These are phyloP conservation scores for Crioceris asparagi DNA, from an alignment of 2,888 invertebrate species.

Conservation along the genomic window DNA sequence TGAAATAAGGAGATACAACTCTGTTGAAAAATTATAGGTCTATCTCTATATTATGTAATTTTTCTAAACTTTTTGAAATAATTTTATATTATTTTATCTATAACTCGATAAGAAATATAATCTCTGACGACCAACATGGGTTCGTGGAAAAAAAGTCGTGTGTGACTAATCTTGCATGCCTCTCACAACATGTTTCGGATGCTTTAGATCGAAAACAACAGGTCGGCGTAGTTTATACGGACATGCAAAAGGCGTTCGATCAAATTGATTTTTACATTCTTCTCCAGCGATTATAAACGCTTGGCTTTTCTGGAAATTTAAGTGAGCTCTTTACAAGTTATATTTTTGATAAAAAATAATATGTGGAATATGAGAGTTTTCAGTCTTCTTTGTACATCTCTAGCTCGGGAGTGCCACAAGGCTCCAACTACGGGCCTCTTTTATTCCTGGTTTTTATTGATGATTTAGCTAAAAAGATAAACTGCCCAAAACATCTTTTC, in stretches of 20 bases:
- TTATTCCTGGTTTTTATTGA: slow-evolving; percentile 5
- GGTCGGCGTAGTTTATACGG: slow-evolving; percentile 15
- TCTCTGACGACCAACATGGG: slow-evolving; percentile 10
- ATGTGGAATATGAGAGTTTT: slow-evolving; percentile 3
- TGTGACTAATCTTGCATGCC: slow-evolving; percentile 15
- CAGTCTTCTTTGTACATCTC: slow-evolving; percentile 1
- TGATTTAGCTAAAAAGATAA: slow-evolving; percentile 2
- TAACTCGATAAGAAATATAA: slow-evolving; percentile 1
- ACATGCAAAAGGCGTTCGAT: slow-evolving; percentile 19
- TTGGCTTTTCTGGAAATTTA: slow-evolving; percentile 4
- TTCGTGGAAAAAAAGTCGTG: slow-evolving; percentile 10
- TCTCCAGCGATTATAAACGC: background rate
- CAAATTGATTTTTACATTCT: slow-evolving; percentile 4
- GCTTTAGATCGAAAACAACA: slow-evolving; percentile 9
- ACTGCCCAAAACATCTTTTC: background rate
- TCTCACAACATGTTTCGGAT: slow-evolving; percentile 10
- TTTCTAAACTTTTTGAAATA: slow-evolving; percentile 3
- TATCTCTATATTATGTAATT: slow-evolving; percentile 3
- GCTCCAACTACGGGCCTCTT: background rate
- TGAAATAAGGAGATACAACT: too few relatives aligned
- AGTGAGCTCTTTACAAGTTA: background rate
- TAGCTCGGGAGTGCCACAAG: slow-evolving; percentile 5
- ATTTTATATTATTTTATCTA: slow-evolving; percentile 1
- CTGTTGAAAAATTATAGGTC: slow-evolving; percentile 4
- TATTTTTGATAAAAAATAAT: slow-evolving; percentile 6